Percentiles rank a stretch among this genome's conserved stretches.
Evolutionary conservation across 2,113 vertebrate genomes (phyloP).

Genomic region (Apteryx mantelli): DNA sequence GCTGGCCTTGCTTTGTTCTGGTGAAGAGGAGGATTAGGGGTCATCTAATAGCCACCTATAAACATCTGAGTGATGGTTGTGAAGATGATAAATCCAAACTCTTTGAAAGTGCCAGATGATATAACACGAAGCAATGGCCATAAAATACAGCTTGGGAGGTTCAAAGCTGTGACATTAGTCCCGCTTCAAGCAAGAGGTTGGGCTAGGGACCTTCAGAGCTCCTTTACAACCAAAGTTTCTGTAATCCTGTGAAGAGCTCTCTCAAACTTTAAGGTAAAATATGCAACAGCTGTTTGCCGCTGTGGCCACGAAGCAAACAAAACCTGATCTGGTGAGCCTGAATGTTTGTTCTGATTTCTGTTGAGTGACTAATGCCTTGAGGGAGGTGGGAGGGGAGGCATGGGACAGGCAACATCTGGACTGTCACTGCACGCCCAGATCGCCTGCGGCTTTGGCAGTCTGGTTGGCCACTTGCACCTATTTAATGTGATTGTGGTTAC

Average conservation of each 20-base stretch:
- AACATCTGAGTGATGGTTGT: neutral
- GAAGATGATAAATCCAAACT: neutral
- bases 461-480: neutral
- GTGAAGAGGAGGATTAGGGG: neutral
- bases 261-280: neutral
- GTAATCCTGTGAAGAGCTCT: neutral
- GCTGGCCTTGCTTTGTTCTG: neutral
- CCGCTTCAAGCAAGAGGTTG: neutral
- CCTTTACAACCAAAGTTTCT: neutral
- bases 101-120: neutral
- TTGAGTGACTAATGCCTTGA: slow-evolving; percentile 41
- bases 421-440: slow-evolving; percentile 7
- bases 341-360: slow-evolving; percentile 61
- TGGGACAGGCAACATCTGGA: slow-evolving; percentile 8
- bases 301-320: slow-evolving; percentile 54
- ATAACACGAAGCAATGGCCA: neutral
- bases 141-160: neutral
- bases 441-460: neutral
- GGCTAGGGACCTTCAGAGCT: neutral
- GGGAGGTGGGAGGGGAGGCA: slow-evolving; percentile 45
- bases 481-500: neutral
- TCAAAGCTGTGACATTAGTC: neutral
- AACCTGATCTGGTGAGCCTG: slow-evolving; percentile 33
- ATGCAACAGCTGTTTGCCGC: slow-evolving; percentile 48
- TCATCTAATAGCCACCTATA: neutral